Base-by-base conservation (phyloP, 2,113 vertebrate genomes). In the Myotis brandtii region DNA sequence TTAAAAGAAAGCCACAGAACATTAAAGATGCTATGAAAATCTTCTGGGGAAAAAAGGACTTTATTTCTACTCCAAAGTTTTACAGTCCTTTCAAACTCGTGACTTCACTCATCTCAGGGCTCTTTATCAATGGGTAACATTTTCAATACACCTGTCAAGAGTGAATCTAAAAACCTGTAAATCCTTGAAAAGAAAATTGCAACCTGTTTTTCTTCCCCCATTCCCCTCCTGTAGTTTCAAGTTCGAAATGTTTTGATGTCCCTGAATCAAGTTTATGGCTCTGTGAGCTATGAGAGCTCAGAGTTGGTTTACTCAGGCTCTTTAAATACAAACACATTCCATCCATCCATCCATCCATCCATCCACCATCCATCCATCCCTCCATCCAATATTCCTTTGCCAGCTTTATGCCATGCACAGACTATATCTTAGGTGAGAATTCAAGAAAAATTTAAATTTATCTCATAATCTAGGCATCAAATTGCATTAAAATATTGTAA, bases 21-120 rank as follows among this genome's bases (percentile, higher is more conserved):
- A 21, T 40, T 72, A 66, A 76, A 96, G 62, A 80, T 72, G 30
- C 32, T 50, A 70, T 37, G 32, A 17, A 84, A 81, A 93, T 86
- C 6, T n/a, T 86, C 16, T 52, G 2, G 52, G 52, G 32, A 7
- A 62, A 73, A 90, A 46, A 16, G 14, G 16, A 75, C 10, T 95
- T 52, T 69, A 69, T 64, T 93, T 95, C 40, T 86, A 37, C 40
- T 20, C 56, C 13, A 50, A 86, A 90, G 43, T n/a, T 83, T 91
- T 90, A 27, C 3, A 66, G 16, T 59, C 7, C 17, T 91, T 67
- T 89, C 79, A 89, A 54, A 64, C 9, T 6, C 27, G 21, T 56
- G 21, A 86, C 32, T 48, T 95, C 54, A n/a, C 13, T 93, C 8
- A 70, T 86, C 20, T 34, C 27, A 81, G 56, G 0, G 7, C 40